phyloP scores from a whole-genome alignment of 2,113 vertebrate species.

The Dipodomys merriami region DNA sequence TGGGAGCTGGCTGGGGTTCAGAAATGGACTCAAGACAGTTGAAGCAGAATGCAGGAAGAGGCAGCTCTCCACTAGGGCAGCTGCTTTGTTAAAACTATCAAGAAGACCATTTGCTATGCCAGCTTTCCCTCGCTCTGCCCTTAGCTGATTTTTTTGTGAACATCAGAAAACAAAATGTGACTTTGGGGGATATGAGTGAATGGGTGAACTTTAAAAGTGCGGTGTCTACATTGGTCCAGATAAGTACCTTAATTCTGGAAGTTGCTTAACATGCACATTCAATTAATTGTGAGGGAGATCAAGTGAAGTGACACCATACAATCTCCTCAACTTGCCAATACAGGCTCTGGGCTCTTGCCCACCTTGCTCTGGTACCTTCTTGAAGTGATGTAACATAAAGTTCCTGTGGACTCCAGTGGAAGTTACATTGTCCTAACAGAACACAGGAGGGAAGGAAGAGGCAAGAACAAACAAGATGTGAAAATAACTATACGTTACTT shows the following conservation, averaged over 20 bases:
- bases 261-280: no score
- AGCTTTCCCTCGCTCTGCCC: constrained; percentile 65
- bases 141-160: constrained; percentile 67
- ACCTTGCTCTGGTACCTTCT: constrained; percentile 15
- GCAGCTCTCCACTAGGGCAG: background rate
- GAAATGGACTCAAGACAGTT: constrained; percentile 51
- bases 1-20: constrained; percentile 62
- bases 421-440: background rate
- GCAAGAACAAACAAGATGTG: background rate
- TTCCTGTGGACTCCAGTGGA: background rate
- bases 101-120: constrained; percentile 68
- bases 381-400: constrained; percentile 49
- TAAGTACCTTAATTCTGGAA: no score
- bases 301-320: constrained; percentile 56
- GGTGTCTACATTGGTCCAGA: no score
- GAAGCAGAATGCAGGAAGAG: constrained; percentile 52
- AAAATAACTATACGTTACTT: background rate
- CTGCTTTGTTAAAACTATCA: constrained; percentile 68
- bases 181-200: constrained; percentile 52
- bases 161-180: constrained; percentile 63
- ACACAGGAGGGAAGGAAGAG: background rate
- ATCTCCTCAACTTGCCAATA: constrained; percentile 61
- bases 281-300: background rate
- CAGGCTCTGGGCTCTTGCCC: constrained; percentile 46
- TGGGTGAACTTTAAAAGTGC: no score